phyloP scores from a whole-genome alignment of 1,140 invertebrate genomes.

The Aphidius gifuensis region DNA sequence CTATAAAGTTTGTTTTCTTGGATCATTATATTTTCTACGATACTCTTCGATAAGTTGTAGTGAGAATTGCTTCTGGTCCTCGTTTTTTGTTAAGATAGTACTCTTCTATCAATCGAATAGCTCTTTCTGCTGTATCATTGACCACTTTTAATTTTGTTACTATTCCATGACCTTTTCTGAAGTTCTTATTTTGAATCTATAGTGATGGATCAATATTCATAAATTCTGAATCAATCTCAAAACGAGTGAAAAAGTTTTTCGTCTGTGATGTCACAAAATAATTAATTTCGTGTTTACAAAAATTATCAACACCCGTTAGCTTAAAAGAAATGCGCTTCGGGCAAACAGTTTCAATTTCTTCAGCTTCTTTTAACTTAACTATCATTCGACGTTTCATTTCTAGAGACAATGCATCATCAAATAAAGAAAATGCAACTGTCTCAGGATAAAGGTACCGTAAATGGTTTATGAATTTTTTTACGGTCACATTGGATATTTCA shows the following conservation, averaged over 20 bases:
- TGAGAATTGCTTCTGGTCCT: background rate
- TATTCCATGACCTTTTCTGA: background rate
- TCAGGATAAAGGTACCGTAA: constrained; percentile 36
- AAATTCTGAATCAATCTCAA: constrained; percentile 21
- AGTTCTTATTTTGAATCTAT: background rate
- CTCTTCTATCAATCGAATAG: background rate
- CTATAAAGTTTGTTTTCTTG: background rate
- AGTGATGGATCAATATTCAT: constrained; percentile 9
- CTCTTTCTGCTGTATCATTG: constrained; percentile 2
- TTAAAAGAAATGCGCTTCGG: constrained; percentile 27
- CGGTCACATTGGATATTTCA: constrained; percentile 21
- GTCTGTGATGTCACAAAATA: constrained; percentile 19
- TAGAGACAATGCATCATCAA: constrained; percentile 30
- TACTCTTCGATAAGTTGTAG: background rate
- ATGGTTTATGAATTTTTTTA: constrained; percentile 32
- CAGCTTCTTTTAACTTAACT: constrained; percentile 1
- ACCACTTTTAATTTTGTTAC: background rate
- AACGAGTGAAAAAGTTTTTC: constrained; percentile 17
- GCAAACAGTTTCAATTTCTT: constrained; percentile 10
- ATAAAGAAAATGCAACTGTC: constrained; percentile 31
- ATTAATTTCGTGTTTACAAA: constrained; percentile 12
- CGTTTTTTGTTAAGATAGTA: background rate
- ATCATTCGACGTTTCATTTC: constrained; percentile 27
- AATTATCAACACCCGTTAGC: constrained; percentile 2
- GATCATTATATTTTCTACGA: background rate